A percentile compares a stretch with the other conserved stretches of the same genome.
These are phyloP conservation scores for Iselma pallidipennis DNA, from an alignment of 2,888 invertebrate genomes.

Conservation along the genomic window DNA sequence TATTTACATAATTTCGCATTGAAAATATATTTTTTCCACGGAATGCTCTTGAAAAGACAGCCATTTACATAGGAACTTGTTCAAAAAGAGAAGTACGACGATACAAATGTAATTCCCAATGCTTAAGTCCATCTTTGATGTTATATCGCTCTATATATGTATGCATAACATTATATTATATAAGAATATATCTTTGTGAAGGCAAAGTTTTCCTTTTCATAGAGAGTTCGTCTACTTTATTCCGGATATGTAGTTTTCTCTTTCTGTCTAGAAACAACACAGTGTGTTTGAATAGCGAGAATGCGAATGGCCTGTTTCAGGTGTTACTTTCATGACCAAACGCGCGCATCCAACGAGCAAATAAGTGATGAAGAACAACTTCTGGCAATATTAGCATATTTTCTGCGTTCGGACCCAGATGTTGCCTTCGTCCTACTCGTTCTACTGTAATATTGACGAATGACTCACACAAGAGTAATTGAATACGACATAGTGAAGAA, in stretches of 20 bases:
- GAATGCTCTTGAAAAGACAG: slow-evolving; percentile 11
- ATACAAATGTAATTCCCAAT: slow-evolving; percentile 42
- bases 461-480: slow-evolving; percentile 17
- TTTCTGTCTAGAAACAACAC: slow-evolving; percentile 2
- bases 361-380: slow-evolving; percentile 44
- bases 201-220: too few relatives aligned
- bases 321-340: slow-evolving; percentile 45
- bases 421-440: slow-evolving; percentile 28
- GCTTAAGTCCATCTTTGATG: slow-evolving; percentile 43
- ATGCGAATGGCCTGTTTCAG: slow-evolving; percentile 46
- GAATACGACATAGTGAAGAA: neutral
- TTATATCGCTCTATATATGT: slow-evolving; percentile 38
- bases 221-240: neutral
- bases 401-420: slow-evolving; percentile 41
- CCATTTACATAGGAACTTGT: slow-evolving; percentile 41
- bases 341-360: slow-evolving; percentile 42
- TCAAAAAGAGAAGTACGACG: slow-evolving; percentile 33
- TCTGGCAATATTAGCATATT: slow-evolving; percentile 49
- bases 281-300: slow-evolving; percentile 28
- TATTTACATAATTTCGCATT: slow-evolving; percentile 25
- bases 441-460: slow-evolving; percentile 24
- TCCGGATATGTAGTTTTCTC: neutral
- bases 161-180: too few relatives aligned
- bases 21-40: slow-evolving; percentile 16
- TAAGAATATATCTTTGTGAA: neutral